Base-by-base conservation (phyloP, 2,888 invertebrate genomes). In the Seira sanloemensis region DNA sequence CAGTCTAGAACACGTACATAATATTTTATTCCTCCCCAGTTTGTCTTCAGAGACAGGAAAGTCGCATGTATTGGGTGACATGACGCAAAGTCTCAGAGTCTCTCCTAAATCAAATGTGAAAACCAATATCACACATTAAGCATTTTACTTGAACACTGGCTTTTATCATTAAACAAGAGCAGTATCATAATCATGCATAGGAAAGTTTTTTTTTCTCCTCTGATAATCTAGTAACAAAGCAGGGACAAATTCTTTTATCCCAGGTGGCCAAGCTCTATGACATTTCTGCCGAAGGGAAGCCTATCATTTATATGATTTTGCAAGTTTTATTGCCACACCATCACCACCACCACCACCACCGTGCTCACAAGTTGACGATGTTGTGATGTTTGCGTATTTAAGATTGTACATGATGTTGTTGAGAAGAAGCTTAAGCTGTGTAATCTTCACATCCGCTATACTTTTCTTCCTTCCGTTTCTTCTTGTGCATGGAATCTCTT, bases 391-490 rank as follows among this genome's bases (percentile, higher is more conserved):
- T 58, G 58, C n/a, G 9, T 58, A 58, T 58, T 58, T n/a, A 58
- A 58, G 58, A 58, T 58, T 58, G 37, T 37, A 9, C 12, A 37
- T 9, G 12, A 37, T 9, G 12, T 37, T 9, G 18, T 58, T 58
- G n/a, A 9, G 37, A 58, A 58, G 58, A 58, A n/a, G 58, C 18
- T n/a, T n/a, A n/a, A n/a, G n/a, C n/a, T 9, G 5, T 18, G n/a
- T n/a, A 58, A 58, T 58, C 18, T 58, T 58, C 58, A 58, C 58
- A 58, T 58, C 58, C 58, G 58, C 58, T 58, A 16, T n/a, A 58
- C 2, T 16, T 9, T n/a, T 9, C 58, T 58, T 58, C 58, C 58
- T 58, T 58, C 58, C 58, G 58, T 58, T 58, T 58, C n/a, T n/a
- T n/a, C n/a, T n/a, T n/a, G n/a, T n/a, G n/a, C n/a, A n/a, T n/a